Evolutionary conservation across 2,888 invertebrate species (phyloP), one percentile per base, ranked within the genome.

Genomic region (Hirtodrosophila trivittata): DNA sequence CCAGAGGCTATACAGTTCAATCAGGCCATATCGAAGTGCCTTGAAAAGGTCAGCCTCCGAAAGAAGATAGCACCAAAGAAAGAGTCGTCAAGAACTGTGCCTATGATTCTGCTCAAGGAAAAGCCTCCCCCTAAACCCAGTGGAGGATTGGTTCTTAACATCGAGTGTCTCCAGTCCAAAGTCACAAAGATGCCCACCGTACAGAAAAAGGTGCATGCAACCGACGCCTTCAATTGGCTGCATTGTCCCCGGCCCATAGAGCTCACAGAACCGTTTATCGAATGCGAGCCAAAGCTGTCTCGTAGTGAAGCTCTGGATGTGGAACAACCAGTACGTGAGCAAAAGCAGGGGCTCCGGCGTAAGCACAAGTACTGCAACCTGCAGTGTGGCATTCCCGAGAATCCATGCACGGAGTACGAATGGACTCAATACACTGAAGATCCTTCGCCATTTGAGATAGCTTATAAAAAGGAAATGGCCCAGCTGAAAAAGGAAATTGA

Each of bases 101-200:
- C 25, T 6, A n/a, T n/a, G n/a, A n/a, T n/a, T n/a, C n/a, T n/a
- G n/a, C n/a, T n/a, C n/a, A n/a, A n/a, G n/a, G n/a, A n/a, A n/a
- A n/a, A 21, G 5, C 5, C 18, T 21, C 18, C 2, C 2, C 18
- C 18, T 21, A 50, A 49, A 5, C 82, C 67, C 0, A 35, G 41
- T 1, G 77, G 85, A 0, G 13, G 58, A 7, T 85, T 33, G 16
- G 43, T 85, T 0, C 58, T 78, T 3, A 78, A 78, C 37, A 63
- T 72, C 0, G 4, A 7, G 1, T 50, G 46, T 6, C 51, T 78
- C 0, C 30, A 51, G 10, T 9, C n/a, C 0, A 58, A 58, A 10
- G 41, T 80, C 4, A 45, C 41, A 0, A 28, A 8, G 7, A 78
- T 85, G 76, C 80, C 86, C 1, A 63, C 42, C 3, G 45, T 80